These are phyloP conservation scores for Luehdorfia chinensis DNA, from an alignment of 1,140 invertebrate species.

Conservation along the genomic window DNA sequence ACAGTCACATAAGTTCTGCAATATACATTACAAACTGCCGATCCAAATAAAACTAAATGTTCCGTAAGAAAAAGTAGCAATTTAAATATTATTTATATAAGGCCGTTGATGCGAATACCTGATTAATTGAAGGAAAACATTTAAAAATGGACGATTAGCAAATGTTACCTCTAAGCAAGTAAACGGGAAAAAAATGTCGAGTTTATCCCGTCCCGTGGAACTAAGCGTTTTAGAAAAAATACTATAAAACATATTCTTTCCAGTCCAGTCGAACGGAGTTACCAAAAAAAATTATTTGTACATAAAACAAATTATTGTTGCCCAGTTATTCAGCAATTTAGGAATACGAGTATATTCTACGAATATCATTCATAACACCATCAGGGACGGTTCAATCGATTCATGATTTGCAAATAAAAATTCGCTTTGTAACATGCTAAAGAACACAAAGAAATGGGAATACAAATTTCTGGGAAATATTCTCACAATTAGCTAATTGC, in stretches of 20 bases:
- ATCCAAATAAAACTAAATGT: slow-evolving; percentile 19
- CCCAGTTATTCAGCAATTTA: neutral
- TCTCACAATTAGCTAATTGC: no score
- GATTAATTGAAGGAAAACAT: slow-evolving; percentile 29
- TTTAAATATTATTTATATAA: slow-evolving; percentile 32
- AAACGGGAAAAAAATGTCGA: slow-evolving; percentile 14
- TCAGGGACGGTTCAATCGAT: slow-evolving; percentile 1
- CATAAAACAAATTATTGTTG: neutral
- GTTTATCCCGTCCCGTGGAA: neutral
- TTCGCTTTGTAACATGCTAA: no score
- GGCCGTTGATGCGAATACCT: slow-evolving; percentile 40
- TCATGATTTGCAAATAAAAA: no score
- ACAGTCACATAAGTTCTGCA: slow-evolving; percentile 15
- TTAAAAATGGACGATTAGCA: slow-evolving; percentile 43
- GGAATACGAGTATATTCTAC: slow-evolving; percentile 8
- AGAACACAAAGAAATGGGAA: no score
- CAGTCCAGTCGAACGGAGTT: no score
- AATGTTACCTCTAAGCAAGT: slow-evolving; percentile 18
- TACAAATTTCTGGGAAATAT: no score
- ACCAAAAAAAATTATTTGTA: no score
- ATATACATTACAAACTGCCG: slow-evolving; percentile 20
- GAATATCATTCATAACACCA: neutral
- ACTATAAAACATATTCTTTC: slow-evolving; percentile 7
- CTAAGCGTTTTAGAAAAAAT: slow-evolving; percentile 4
- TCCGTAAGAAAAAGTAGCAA: slow-evolving; percentile 31